Evolutionary conservation across 2,888 invertebrate species (phyloP), one percentile per base, ranked within the genome.

Genomic region (Dusona sp.): DNA sequence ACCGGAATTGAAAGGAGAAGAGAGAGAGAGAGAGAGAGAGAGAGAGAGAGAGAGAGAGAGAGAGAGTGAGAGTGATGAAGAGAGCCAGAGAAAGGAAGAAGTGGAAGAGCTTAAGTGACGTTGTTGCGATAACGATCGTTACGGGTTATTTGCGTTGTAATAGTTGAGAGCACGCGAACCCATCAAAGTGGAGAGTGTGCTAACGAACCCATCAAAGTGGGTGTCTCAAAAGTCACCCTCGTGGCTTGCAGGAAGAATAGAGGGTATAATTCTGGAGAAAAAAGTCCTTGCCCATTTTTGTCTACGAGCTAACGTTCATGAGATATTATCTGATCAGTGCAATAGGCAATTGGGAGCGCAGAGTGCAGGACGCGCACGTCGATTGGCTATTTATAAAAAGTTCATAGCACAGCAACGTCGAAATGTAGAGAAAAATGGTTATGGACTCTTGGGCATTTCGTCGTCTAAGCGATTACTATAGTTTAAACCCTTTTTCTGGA

Each of bases 51-150:
- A n/a, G 19, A n/a, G 67, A 83, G 83, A 25, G 48, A 68, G 83
- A 73, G 65, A 45, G 13, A 67, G 42, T 74, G 73, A 85, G 68
- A 80, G 79, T 75, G 82, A 79, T 74, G 61, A 68, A 79, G 79
- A 79, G 67, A 84, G 83, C 25, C 29, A 65, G 81, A 77, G 54
- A 64, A 51, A 19, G 67, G 74, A 79, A 72, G 84, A 82, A 83
- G 87, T 82, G 82, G 77, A 70, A 68, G 84, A 82, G 83, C 64
- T 92, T 77, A 77, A 80, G 80, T 77, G 84, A 84, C 84, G 80
- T 81, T 77, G 84, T 72, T 77, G 65, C 80, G 84, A 80, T 80
- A 84, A 84, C 80, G 80, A 81, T 89, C 93, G 90, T 90, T 91
- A 85, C 84, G 93, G 91, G 68, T 64, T 84, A 77, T 84, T 84